Percentiles rank a stretch among this genome's conserved stretches.
phyloP scores from a whole-genome alignment of 2,113 vertebrate genomes.

The Cervus canadensis region DNA sequence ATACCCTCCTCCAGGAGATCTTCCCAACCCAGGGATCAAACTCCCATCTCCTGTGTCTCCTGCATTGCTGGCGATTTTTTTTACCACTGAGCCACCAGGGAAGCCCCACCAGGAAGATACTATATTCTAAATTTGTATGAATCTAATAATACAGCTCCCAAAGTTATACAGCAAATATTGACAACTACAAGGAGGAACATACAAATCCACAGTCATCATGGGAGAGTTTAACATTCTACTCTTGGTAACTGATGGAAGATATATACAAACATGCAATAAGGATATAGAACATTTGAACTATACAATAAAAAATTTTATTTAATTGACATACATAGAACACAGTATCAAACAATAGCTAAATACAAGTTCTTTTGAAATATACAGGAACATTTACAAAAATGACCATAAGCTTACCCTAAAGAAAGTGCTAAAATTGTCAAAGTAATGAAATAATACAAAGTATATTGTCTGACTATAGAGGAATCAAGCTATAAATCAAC shows the following conservation, averaged over 20 bases:
- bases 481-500: background rate
- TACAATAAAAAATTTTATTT: background rate
- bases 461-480: background rate
- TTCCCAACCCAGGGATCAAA: background rate
- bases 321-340: background rate
- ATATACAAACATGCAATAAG: background rate
- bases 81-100: background rate
- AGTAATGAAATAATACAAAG: background rate
- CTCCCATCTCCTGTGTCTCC: background rate
- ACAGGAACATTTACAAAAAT: background rate
- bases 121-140: background rate
- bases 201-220: background rate
- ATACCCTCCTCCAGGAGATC: background rate
- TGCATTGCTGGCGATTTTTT: background rate
- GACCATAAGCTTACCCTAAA: background rate
- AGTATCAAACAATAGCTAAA: background rate
- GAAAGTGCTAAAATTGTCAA: background rate
- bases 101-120: background rate
- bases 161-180: background rate
- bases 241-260: background rate
- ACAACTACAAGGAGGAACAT: slow-evolving; percentile 12
- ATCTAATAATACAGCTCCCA: background rate
- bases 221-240: background rate
- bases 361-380: background rate
- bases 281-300: background rate